Percentiles rank a stretch among this genome's conserved stretches.
Evolutionary conservation across 2,797 vertebrate species (phyloP).

Genomic region (Scyliorhinus canicula): DNA sequence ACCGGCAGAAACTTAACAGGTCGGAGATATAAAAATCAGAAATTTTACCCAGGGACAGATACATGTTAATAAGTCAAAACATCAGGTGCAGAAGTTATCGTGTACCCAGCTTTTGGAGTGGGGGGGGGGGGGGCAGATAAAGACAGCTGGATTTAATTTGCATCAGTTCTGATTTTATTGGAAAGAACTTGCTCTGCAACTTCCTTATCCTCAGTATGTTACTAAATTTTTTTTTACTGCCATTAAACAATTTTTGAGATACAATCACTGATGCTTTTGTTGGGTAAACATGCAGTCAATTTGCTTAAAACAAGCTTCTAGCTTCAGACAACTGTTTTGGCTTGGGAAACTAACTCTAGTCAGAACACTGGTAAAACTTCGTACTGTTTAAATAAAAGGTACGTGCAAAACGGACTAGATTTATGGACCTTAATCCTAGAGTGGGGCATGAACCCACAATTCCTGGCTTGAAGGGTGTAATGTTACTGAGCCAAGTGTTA

Average conservation of each 20-base stretch:
- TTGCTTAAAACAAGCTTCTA: background rate
- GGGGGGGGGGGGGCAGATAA: too few relatives aligned
- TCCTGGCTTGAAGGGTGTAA: background rate
- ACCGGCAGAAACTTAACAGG: background rate
- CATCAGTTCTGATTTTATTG: background rate
- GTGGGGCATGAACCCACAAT: background rate
- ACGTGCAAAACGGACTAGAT: background rate
- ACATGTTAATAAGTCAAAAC: background rate
- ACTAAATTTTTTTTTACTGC: background rate
- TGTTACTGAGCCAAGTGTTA: background rate
- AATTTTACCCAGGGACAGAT: background rate
- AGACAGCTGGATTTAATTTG: too few relatives aligned
- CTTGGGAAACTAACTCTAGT: background rate
- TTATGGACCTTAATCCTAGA: background rate
- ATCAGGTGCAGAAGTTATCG: background rate
- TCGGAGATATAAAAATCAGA: background rate
- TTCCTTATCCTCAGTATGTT: background rate
- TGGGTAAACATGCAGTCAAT: background rate
- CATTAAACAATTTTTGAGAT: background rate
- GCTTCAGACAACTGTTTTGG: background rate
- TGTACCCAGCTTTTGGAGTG: too few relatives aligned
- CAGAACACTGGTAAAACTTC: background rate
- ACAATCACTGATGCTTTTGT: background rate
- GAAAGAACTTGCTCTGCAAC: background rate
- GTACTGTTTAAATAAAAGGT: background rate